Evolutionary conservation across 2,888 invertebrate species (phyloP).

Genomic region (Polydrusus tereticollis): DNA sequence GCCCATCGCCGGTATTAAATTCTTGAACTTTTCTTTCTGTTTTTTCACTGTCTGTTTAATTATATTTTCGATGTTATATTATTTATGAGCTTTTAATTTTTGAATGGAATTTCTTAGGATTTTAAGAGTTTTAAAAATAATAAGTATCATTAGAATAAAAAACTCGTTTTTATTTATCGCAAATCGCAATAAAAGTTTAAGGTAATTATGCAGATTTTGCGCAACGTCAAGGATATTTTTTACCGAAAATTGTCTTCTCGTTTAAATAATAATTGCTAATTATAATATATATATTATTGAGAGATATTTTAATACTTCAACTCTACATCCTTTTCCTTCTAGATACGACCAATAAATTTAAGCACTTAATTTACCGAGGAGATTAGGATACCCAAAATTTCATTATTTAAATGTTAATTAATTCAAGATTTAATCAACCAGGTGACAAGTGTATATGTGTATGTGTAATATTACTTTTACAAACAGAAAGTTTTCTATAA

Average conservation of each 20-base stretch:
- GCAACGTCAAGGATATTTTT: constrained; percentile 13
- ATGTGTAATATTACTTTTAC: constrained; percentile 25
- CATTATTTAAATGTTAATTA: constrained; percentile 47
- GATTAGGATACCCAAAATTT: constrained; percentile 37
- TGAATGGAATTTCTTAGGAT: background rate
- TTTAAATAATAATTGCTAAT: constrained; percentile 19
- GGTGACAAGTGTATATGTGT: constrained; percentile 41
- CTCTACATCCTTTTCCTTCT: constrained; percentile 28
- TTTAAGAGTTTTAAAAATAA: background rate
- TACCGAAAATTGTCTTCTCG: constrained; percentile 14
- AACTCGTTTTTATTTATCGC: constrained; percentile 10
- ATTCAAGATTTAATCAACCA: constrained; percentile 43
- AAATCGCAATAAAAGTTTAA: constrained; percentile 7
- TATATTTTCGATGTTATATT: no score
- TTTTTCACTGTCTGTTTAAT: no score
- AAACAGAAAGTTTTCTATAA: constrained; percentile 30
- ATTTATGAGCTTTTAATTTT: background rate
- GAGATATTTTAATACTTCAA: constrained; percentile 12
- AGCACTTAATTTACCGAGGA: constrained; percentile 24
- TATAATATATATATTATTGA: constrained; percentile 21
- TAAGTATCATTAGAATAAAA: background rate
- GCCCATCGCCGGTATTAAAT: no score
- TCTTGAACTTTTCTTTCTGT: no score
- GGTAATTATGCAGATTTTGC: constrained; percentile 2
- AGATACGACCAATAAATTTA: constrained; percentile 29